phyloP scores from a whole-genome alignment of 2,888 invertebrate species.

The Acholoe squamosa region DNA sequence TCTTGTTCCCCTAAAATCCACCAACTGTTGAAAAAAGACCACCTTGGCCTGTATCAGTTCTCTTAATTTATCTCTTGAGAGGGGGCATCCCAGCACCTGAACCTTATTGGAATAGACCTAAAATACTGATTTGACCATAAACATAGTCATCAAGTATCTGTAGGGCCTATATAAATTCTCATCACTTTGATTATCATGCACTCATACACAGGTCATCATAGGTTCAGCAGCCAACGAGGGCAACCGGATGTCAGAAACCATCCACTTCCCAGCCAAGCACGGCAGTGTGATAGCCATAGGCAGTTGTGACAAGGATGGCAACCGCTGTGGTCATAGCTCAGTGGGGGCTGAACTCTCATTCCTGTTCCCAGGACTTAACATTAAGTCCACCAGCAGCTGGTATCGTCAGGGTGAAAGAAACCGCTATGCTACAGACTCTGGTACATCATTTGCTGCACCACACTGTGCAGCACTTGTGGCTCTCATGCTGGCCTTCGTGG shows the following conservation, averaged over 20 bases:
- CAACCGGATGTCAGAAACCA: neutral
- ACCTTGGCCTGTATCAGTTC: no score
- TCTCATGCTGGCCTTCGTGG: neutral
- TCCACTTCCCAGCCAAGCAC: neutral
- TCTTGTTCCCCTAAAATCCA: no score
- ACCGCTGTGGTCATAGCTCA: neutral
- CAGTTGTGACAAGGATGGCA: conserved; percentile 3
- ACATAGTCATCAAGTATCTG: no score
- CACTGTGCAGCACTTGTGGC: conserved; percentile 1
- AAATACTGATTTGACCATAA: no score
- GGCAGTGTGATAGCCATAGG: neutral
- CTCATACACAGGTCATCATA: neutral
- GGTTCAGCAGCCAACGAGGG: neutral
- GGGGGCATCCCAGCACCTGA: no score
- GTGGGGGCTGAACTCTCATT: neutral
- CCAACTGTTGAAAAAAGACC: no score
- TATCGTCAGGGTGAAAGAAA: neutral
- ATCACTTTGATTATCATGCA: neutral
- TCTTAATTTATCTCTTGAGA: no score
- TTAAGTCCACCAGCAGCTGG: neutral
- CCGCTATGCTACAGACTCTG: neutral
- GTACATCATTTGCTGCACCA: neutral
- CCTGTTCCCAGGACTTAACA: neutral
- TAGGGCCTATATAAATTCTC: neutral
- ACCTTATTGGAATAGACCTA: no score